Conservation (phyloP, 1,140 invertebrate species). For the Polypedilum pembai region DNA sequence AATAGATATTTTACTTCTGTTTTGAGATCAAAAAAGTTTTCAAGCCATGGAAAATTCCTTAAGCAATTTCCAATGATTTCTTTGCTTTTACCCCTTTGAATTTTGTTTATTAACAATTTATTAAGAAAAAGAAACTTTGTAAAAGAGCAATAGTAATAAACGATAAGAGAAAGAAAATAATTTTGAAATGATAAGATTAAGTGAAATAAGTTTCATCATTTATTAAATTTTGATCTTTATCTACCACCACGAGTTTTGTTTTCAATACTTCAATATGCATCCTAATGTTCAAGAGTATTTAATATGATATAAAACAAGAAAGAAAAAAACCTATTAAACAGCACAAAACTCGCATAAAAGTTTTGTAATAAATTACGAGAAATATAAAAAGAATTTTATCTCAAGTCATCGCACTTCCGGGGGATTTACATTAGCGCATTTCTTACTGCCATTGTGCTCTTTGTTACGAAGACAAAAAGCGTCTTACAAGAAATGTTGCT, state of each 20-base stretch:
- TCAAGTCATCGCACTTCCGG: no score
- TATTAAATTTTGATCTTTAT: slow-evolving; percentile 28
- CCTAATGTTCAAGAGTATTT: slow-evolving; percentile 23
- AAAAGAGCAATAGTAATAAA: not conserved
- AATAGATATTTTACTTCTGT: no score
- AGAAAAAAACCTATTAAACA: slow-evolving; percentile 23
- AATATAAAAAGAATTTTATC: no score
- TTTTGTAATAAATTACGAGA: slow-evolving; percentile 20
- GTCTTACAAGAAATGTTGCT: no score
- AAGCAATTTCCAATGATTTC: no score
- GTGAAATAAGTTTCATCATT: not conserved
- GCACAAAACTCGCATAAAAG: slow-evolving; percentile 23
- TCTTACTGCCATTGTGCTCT: no score
- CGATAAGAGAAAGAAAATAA: not conserved
- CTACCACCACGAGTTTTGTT: not conserved
- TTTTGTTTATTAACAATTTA: not conserved
- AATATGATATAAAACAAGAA: slow-evolving; percentile 3
- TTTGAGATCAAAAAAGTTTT: no score
- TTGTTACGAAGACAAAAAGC: no score
- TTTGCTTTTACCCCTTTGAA: no score
- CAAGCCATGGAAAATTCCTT: no score
- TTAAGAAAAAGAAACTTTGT: not conserved
- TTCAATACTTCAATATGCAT: not conserved
- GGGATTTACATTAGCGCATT: no score
- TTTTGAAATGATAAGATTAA: not conserved